A percentile compares a stretch with the other conserved stretches of the same genome.
These are phyloP conservation scores for Eupithecia subfuscata DNA, from an alignment of 2,888 invertebrate genomes.

Conservation along the genomic window DNA sequence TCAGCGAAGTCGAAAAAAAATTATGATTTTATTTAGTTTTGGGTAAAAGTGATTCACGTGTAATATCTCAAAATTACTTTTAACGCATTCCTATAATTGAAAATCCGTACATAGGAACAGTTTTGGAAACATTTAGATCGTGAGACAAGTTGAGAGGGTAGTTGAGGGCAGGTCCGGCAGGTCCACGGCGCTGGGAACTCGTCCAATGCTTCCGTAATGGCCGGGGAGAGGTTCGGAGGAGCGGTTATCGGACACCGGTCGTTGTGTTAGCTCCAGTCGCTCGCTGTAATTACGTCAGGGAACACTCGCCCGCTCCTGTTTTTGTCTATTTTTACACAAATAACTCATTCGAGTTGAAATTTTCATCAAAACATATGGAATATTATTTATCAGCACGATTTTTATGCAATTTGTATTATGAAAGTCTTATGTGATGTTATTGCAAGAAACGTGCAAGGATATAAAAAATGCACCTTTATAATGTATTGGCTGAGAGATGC, in stretches of 20 bases:
- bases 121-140: background rate
- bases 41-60: no score
- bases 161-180: background rate
- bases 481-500: background rate
- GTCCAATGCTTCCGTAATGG: constrained; percentile 16
- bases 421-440: background rate
- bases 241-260: constrained; percentile 69
- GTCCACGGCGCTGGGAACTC: background rate
- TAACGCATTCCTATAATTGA: background rate
- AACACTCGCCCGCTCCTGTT: constrained; percentile 51
- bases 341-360: constrained; percentile 33
- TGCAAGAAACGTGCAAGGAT: background rate
- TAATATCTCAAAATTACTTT: no score
- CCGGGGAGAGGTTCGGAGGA: constrained; percentile 32
- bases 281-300: constrained; percentile 79
- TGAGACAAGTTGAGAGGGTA: background rate
- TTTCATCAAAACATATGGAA: constrained; percentile 54
- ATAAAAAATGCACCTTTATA: background rate
- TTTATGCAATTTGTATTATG: background rate
- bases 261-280: constrained; percentile 75
- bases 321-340: constrained; percentile 26
- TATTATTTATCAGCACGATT: background rate
- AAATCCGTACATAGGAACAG: background rate
- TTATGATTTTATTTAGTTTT: no score
- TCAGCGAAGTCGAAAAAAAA: no score